Percentiles rank a stretch among this genome's conserved stretches.
phyloP scores from a whole-genome alignment of 2,888 invertebrate species.

The Rambutsinella grinnellia region DNA sequence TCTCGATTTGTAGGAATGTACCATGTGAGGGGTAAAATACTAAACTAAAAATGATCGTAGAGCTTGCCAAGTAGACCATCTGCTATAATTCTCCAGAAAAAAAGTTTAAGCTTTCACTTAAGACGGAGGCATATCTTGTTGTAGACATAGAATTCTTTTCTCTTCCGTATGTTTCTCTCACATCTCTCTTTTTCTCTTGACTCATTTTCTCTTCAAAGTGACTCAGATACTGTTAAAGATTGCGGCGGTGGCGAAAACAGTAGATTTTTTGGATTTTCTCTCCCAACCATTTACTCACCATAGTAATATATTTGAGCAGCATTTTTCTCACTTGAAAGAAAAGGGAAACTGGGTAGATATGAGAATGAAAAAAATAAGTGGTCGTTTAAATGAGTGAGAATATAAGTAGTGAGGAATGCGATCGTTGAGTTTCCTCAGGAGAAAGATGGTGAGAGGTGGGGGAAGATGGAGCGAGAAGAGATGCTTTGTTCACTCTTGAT shows the following conservation, averaged over 20 bases:
- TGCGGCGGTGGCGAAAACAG: not conserved
- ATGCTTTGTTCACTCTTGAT: not conserved
- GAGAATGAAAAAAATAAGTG: not conserved
- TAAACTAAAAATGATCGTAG: slow-evolving; percentile 44
- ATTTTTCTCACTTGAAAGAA: not conserved
- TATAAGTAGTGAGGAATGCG: not conserved
- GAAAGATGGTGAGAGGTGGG: not conserved
- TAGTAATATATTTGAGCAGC: not conserved
- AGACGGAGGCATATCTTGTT: slow-evolving; percentile 40
- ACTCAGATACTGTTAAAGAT: not conserved
- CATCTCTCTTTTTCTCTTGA: slow-evolving; percentile 1
- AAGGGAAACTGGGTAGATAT: not conserved
- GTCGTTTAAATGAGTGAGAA: not conserved
- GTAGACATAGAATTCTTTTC: slow-evolving; percentile 26
- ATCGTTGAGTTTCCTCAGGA: not conserved
- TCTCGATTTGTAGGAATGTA: no score
- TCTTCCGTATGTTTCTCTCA: slow-evolving; percentile 7
- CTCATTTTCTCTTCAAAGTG: not conserved
- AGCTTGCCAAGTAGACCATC: slow-evolving; percentile 54
- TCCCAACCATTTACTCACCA: not conserved
- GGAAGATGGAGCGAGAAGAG: not conserved
- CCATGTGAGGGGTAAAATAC: slow-evolving; percentile 6
- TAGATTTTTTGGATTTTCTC: not conserved
- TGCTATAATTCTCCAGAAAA: slow-evolving; percentile 45
- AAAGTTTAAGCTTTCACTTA: slow-evolving; percentile 53